Conservation (phyloP, 2,797 vertebrate species). For the Alfaro cultratus region DNA sequence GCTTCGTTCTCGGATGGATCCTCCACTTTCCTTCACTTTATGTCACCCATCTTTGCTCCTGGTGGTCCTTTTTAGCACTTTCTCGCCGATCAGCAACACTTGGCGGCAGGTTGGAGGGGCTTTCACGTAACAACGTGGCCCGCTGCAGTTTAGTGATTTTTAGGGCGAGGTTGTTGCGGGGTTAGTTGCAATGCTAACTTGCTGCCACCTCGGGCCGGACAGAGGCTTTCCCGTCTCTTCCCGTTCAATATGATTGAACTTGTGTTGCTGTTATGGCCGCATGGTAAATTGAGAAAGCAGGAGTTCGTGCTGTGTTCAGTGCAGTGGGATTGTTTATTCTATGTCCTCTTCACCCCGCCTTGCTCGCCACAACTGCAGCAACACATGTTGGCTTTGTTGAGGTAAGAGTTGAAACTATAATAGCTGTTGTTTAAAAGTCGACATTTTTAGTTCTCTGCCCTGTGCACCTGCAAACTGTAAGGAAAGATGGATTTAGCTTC, state of each 20-base stretch:
- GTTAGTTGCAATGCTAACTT: constrained; percentile 53
- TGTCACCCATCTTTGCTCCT: constrained; percentile 21
- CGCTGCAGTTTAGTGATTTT: constrained; percentile 46
- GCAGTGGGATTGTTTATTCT: constrained; percentile 69
- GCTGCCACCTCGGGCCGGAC: constrained; percentile 38
- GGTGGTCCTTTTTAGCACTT: constrained; percentile 54
- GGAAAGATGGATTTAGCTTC: constrained; percentile 10
- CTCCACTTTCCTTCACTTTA: constrained; percentile 29
- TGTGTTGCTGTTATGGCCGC: constrained; percentile 12
- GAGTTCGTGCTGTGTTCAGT: constrained; percentile 24
- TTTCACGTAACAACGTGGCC: constrained; percentile 68
- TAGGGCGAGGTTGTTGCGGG: constrained; percentile 67
- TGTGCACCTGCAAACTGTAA: constrained; percentile 35
- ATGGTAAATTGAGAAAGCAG: background rate
- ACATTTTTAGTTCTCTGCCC: background rate
- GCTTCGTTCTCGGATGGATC: constrained; percentile 7
- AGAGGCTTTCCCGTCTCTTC: background rate
- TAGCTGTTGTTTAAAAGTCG: background rate
- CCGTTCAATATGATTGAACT: background rate
- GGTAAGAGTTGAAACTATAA: constrained; percentile 53
- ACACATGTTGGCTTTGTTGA: constrained; percentile 53
- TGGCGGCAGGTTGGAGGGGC: constrained; percentile 61
- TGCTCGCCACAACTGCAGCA: constrained; percentile 38
- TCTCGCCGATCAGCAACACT: constrained; percentile 36
- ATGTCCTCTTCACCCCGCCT: constrained; percentile 53